Evolutionary conservation across 2,113 vertebrate genomes (phyloP), one percentile per base, ranked within the genome.

Genomic region (Gopherus evgoodei): DNA sequence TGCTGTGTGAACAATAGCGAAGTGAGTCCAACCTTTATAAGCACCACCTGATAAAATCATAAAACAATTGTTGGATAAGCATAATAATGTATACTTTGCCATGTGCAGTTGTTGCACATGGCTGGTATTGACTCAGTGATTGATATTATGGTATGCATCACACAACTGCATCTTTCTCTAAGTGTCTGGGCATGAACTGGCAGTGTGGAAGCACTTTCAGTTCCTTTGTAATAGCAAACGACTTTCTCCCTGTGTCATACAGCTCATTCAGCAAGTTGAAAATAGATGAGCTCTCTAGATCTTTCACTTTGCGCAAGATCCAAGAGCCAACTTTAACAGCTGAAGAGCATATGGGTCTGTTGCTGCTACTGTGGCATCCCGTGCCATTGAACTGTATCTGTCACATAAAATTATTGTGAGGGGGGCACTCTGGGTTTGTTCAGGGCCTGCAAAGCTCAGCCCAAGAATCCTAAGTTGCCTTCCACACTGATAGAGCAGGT

Each of bases 61-160:
- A 90, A 96, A 93, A 22, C 29, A 29, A 53, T 80, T 84, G 56
- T 5, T 92, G 93, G 81, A 50, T 89, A 84, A 95, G 52, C 53
- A 94, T 56, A 21, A 62, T 81, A 85, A 79, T 6, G n/a, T 84
- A 88, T 17, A 25, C 76, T 88, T 84, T 42, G 29, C 54, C 88
- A 56, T 56, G 27, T 65, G 35, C 72, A 52, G 54, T 35, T 87
- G 44, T 5, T 62, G 31, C 6, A 38, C 27, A 5, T 9, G n/a
- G 50, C 50, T 56, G 81, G 7, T 0, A 0, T 17, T 54, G 47
- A 49, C n/a, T 88, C 13, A 83, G 5, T 10, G 10, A 87, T 12
- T 24, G 12, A 1, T 24, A 9, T 0, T 11, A 81, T 90, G 31
- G 8, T 49, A 53, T 0, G 1, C 5, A 54, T 75, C 35, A n/a